phyloP scores from a whole-genome alignment of 2,113 vertebrate species.

The Cottus gobio region DNA sequence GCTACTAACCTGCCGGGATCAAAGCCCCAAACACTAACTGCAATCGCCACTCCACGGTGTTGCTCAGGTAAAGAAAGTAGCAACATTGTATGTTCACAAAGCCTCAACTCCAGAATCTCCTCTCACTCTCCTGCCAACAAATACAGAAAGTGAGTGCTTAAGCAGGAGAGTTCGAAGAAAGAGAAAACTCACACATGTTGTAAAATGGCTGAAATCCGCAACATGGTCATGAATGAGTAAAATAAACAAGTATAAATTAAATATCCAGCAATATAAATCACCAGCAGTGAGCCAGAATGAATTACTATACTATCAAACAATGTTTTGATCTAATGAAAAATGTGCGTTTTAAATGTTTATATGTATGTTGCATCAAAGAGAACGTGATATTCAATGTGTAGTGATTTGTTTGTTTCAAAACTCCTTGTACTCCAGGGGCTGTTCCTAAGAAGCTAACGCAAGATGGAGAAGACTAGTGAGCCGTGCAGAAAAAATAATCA shows the following conservation, averaged over 20 bases:
- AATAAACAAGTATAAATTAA: neutral
- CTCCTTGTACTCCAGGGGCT: neutral
- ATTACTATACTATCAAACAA: neutral
- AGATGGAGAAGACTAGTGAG: neutral
- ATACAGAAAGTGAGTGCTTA: neutral
- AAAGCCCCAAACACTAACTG: slow-evolving; percentile 43
- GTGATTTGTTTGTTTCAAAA: neutral
- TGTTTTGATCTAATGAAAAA: slow-evolving; percentile 1
- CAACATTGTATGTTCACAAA: slow-evolving; percentile 25
- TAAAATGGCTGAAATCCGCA: neutral
- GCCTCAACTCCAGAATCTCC: neutral
- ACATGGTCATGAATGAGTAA: neutral
- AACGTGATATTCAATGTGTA: neutral
- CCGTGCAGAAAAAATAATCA: neutral
- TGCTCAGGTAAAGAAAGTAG: slow-evolving; percentile 36
- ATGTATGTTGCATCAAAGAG: neutral
- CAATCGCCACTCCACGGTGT: slow-evolving; percentile 14
- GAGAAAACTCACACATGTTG: neutral
- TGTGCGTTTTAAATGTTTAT: neutral
- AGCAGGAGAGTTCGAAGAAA: neutral
- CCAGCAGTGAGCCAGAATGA: neutral
- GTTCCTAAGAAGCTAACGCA: neutral
- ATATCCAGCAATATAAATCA: neutral
- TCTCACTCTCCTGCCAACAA: neutral
- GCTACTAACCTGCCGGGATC: slow-evolving; percentile 43